Evolutionary conservation across 2,113 vertebrate genomes (phyloP), one percentile per base, ranked within the genome.

Genomic region (Spermophilus dauricus): DNA sequence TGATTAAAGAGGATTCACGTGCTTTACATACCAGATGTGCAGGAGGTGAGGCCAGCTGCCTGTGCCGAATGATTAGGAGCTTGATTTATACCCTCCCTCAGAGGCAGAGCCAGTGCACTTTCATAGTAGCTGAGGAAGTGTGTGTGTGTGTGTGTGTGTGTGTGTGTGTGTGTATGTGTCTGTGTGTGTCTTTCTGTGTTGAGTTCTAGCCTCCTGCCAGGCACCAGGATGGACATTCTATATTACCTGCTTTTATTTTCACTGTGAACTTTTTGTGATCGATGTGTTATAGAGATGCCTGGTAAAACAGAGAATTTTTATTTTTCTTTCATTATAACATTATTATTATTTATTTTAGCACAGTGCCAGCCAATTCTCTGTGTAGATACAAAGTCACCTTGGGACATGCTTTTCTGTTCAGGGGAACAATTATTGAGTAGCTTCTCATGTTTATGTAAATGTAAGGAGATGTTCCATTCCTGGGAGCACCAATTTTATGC

Each of bases 1-100:
- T 97, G 92, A 97, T 97, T 97, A 93, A 95, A 95, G 80, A 97
- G 30, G 78, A 95, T 95, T 95, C 89, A 32, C 67, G 39, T 85
- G 58, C 87, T 96, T 95, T 97, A 63, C 61, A 87, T 18, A 77
- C 96, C 96, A 98, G 97, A 97, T 93, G 90, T 94, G 95, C 87
- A 92, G 96, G 92, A 89, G 96, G 86, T 11, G 72, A 75, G 42
- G 86, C 78, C 1, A 28, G 65, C 72, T 78, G 91, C 72, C 83
- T 81, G 39, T 37, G 42, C 80, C 78, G 51, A 80, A 86, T 88
- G 90, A 80, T 77, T 56, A 95, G 48, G 30, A 81, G 51, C 14
- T 51, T 92, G 94, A 67, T 94, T 96, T 87, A 58, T 70, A 85
- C 73, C 67, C 61, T 86, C 5, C 91, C 18, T 81, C 73, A 58